These are phyloP conservation scores for Euborellia annulipes DNA, from an alignment of 1,140 invertebrate species.

Conservation along the genomic window DNA sequence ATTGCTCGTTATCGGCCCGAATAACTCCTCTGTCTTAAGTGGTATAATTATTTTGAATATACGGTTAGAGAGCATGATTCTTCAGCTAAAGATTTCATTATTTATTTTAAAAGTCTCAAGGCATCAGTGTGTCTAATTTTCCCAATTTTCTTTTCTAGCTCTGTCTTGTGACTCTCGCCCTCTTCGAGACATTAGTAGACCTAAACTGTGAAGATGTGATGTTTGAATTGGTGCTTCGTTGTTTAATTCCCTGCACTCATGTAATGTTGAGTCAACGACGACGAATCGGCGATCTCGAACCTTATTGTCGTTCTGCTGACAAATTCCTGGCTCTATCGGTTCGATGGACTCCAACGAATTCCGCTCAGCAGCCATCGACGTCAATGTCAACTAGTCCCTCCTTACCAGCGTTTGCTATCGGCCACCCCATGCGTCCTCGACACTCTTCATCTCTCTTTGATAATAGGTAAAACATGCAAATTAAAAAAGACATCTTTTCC, in stretches of 20 bases:
- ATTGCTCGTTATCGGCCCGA: too few relatives aligned
- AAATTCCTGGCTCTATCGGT: constrained; percentile 72
- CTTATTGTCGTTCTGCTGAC: constrained; percentile 64
- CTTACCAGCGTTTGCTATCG: too few relatives aligned
- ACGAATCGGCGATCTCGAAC: constrained; percentile 58
- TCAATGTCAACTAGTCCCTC: constrained; percentile 11
- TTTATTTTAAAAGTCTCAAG: too few relatives aligned
- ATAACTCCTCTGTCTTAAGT: too few relatives aligned
- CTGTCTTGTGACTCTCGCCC: constrained; percentile 72
- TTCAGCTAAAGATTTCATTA: too few relatives aligned
- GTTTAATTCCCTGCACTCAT: constrained; percentile 77
- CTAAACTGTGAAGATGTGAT: constrained; percentile 96
- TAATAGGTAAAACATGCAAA: too few relatives aligned
- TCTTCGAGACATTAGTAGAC: constrained; percentile 82
- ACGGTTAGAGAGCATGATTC: too few relatives aligned
- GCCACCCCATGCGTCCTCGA: too few relatives aligned
- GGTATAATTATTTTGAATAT: too few relatives aligned
- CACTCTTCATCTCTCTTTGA: too few relatives aligned
- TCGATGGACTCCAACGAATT: constrained; percentile 19
- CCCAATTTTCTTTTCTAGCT: constrained; percentile 48
- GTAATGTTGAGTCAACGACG: constrained; percentile 70
- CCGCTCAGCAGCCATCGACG: neutral
- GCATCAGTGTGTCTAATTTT: too few relatives aligned
- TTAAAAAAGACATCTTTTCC: too few relatives aligned
- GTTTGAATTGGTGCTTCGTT: constrained; percentile 76